Evolutionary conservation across 2,888 invertebrate species (phyloP).

Genomic region (Drosophila ezoana): DNA sequence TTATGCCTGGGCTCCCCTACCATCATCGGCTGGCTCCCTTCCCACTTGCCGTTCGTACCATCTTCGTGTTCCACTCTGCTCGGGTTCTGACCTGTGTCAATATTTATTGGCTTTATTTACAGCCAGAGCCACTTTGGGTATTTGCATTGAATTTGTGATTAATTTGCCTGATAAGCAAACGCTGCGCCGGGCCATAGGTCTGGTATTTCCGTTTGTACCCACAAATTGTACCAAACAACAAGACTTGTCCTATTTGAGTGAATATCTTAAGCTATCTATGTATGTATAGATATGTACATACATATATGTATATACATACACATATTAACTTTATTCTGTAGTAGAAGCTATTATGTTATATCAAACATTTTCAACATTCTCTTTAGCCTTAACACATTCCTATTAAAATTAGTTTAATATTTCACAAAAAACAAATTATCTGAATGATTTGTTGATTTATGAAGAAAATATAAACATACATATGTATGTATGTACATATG

Average conservation of each 20-base stretch:
- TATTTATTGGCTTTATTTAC: slow-evolving; percentile 78
- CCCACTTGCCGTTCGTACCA: slow-evolving; percentile 10
- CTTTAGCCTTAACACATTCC: too few relatives aligned
- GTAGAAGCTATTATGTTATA: too few relatives aligned
- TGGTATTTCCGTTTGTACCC: slow-evolving; percentile 21
- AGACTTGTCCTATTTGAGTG: not conserved
- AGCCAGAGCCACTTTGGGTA: slow-evolving; percentile 53
- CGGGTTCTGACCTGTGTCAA: slow-evolving; percentile 74
- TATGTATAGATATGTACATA: too few relatives aligned
- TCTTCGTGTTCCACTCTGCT: slow-evolving; percentile 26
- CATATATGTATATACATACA: too few relatives aligned
- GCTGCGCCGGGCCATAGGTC: slow-evolving; percentile 8
- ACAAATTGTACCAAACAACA: slow-evolving; percentile 1
- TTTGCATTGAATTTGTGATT: slow-evolving; percentile 76
- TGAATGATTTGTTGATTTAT: too few relatives aligned
- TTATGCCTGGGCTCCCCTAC: slow-evolving; percentile 26
- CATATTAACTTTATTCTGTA: too few relatives aligned
- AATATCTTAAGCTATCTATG: too few relatives aligned
- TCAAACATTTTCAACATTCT: too few relatives aligned
- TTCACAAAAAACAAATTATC: too few relatives aligned
- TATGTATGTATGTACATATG: too few relatives aligned
- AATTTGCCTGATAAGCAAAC: slow-evolving; percentile 65
- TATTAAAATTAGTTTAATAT: too few relatives aligned
- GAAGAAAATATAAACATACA: too few relatives aligned
- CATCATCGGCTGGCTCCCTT: not conserved